phyloP scores from a whole-genome alignment of 2,797 vertebrate species.

The Pteropus rufus region DNA sequence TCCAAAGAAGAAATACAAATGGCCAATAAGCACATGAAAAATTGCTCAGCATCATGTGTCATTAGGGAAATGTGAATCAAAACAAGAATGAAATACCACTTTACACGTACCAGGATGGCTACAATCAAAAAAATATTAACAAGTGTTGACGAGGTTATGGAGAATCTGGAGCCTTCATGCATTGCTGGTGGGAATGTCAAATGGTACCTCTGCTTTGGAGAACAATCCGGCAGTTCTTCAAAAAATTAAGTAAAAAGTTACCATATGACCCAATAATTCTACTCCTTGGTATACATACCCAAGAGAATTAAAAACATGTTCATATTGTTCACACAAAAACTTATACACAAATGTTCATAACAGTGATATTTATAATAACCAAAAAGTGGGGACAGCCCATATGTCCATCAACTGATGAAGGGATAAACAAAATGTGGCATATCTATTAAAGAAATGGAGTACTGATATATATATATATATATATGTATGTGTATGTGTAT shows the following conservation, averaged over 20 bases:
- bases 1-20: background rate
- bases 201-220: background rate
- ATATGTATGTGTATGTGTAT: no score
- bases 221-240: background rate
- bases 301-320: background rate
- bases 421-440: background rate
- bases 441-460: background rate
- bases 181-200: background rate
- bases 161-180: background rate
- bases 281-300: background rate
- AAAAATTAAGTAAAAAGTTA: slow-evolving; percentile 5
- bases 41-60: background rate
- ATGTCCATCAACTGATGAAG: background rate
- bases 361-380: background rate
- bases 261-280: background rate
- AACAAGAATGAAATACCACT: background rate
- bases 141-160: background rate
- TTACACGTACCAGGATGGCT: background rate
- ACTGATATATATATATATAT: background rate
- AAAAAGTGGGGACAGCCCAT: background rate
- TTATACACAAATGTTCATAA: background rate
- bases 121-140: background rate
- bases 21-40: background rate
- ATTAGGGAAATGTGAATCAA: background rate
- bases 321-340: background rate